phyloP scores from a whole-genome alignment of 2,888 invertebrate species.

The Ennomos quercinarius region DNA sequence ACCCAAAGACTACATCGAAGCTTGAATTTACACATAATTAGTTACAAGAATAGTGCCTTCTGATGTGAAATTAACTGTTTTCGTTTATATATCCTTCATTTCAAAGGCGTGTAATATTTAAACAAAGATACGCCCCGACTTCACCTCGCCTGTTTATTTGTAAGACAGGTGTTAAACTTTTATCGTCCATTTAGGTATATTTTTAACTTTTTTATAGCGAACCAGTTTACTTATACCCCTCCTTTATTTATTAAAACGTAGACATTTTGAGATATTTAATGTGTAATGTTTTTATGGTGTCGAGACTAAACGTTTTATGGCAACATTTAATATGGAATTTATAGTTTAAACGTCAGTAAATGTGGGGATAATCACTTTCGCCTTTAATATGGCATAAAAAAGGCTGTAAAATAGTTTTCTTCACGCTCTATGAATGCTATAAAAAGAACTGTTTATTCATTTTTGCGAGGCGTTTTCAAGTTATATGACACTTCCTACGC shows the following conservation, averaged over 20 bases:
- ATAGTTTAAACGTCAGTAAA: conserved; percentile 32
- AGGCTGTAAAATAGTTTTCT: conserved; percentile 15
- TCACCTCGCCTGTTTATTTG: conserved; percentile 33
- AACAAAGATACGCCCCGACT: conserved; percentile 27
- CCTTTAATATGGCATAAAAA: conserved; percentile 25
- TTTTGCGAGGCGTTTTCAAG: conserved; percentile 6
- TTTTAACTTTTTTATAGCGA: conserved; percentile 43
- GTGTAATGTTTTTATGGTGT: conserved; percentile 37
- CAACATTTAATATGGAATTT: conserved; percentile 35
- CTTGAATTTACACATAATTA: too few relatives aligned
- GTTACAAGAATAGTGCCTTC: too few relatives aligned
- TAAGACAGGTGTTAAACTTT: conserved; percentile 54
- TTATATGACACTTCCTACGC: conserved; percentile 12
- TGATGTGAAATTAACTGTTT: too few relatives aligned
- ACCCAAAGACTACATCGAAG: too few relatives aligned
- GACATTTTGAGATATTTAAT: conserved; percentile 32
- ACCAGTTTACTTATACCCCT: conserved; percentile 42
- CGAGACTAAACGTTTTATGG: conserved; percentile 34
- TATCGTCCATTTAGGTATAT: conserved; percentile 48
- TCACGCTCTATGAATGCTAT: conserved; percentile 5
- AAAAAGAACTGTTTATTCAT: conserved; percentile 10
- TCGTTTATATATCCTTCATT: conserved; percentile 1
- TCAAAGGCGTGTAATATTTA: conserved; percentile 25
- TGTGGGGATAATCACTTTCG: conserved; percentile 25
- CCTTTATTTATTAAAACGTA: conserved; percentile 41